Percentiles rank a stretch among this genome's conserved stretches.
phyloP scores from a whole-genome alignment of 2,797 vertebrate species.

The Enteromius anoplus region DNA sequence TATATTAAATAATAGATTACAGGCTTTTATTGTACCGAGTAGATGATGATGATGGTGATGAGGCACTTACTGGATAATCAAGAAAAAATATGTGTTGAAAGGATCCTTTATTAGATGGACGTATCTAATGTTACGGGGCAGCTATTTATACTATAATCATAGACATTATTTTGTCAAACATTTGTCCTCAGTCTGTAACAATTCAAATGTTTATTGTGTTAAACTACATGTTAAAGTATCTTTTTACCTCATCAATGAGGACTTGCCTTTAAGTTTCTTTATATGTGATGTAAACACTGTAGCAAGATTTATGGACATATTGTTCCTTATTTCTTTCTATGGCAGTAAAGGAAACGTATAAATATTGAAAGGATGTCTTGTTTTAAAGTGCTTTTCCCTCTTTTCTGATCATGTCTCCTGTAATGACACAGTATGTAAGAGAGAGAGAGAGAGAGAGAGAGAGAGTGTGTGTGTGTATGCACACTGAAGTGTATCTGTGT shows the following conservation, averaged over 20 bases:
- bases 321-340: conserved; percentile 69
- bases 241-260: conserved; percentile 52
- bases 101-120: conserved; percentile 29
- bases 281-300: conserved; percentile 66
- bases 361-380: conserved; percentile 64
- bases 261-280: conserved; percentile 59
- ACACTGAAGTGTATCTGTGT: conserved; percentile 49
- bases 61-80: conserved; percentile 41
- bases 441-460: not conserved
- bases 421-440: conserved; percentile 41
- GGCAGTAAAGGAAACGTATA: conserved; percentile 62
- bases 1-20: conserved; percentile 38
- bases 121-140: conserved; percentile 50
- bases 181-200: conserved; percentile 55
- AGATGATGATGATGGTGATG: conserved; percentile 37
- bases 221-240: conserved; percentile 54
- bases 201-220: conserved; percentile 54
- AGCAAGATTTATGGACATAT: conserved; percentile 66
- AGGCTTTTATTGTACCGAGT: conserved; percentile 41
- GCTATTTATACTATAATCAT: conserved; percentile 56
- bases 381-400: conserved; percentile 56
- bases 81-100: conserved; percentile 34
- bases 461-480: conserved; percentile 19
- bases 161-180: conserved; percentile 45
- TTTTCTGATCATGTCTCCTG: conserved; percentile 44